Conservation (phyloP, 2,888 invertebrate species). For the Volucella bombylans region DNA sequence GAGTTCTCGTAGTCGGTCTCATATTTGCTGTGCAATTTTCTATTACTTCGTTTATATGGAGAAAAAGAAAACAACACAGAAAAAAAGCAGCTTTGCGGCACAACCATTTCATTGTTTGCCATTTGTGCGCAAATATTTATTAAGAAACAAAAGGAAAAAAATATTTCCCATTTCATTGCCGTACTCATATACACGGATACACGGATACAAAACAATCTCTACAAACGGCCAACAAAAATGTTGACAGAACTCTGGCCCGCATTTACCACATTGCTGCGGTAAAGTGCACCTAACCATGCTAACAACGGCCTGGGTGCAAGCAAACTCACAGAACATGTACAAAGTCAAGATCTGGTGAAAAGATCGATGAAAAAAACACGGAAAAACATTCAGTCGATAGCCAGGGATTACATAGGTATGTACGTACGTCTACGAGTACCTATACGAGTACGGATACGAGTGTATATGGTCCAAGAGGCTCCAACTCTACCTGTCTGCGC, state of each 20-base stretch:
- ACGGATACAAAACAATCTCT: constrained; percentile 2
- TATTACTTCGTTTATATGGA: constrained; percentile 24
- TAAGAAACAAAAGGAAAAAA: constrained; percentile 23
- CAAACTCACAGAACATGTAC: constrained; percentile 36
- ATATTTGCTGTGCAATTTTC: constrained; percentile 63
- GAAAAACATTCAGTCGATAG: constrained; percentile 64
- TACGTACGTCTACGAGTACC: too few species aligned
- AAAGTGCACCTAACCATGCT: constrained; percentile 14
- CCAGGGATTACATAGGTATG: constrained; percentile 4
- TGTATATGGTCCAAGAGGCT: constrained; percentile 39
- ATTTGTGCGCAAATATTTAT: constrained; percentile 64
- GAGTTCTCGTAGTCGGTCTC: too few species aligned
- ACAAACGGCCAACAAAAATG: constrained; percentile 13
- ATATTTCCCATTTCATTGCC: constrained; percentile 35
- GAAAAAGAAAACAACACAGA: neutral
- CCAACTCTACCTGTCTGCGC: constrained; percentile 72
- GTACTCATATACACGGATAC: constrained; percentile 3
- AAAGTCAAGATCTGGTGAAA: constrained; percentile 40
- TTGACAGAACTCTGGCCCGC: constrained; percentile 51
- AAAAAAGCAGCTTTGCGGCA: constrained; percentile 34
- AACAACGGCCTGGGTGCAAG: constrained; percentile 14
- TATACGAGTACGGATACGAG: neutral
- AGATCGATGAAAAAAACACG: constrained; percentile 57
- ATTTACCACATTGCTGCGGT: constrained; percentile 31
- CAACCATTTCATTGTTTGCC: constrained; percentile 64